A percentile compares a stretch with the other conserved stretches of the same genome.
phyloP scores from a whole-genome alignment of 1,140 invertebrate species.

The Bombus superbus region DNA sequence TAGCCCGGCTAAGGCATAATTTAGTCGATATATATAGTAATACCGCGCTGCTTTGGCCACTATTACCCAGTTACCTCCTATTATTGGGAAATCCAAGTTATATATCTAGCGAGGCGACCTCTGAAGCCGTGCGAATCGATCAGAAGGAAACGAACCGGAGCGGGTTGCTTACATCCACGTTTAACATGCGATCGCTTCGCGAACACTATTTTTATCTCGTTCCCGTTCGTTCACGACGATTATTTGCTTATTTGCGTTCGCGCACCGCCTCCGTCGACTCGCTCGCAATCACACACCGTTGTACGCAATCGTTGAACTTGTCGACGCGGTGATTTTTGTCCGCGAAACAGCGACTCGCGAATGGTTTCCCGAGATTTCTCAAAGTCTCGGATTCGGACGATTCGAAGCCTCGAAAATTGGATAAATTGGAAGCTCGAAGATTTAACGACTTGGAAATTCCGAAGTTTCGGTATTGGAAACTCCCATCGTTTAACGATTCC shows the following conservation, averaged over 20 bases:
- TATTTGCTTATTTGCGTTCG: conserved; percentile 32
- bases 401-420: no score
- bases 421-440: no score
- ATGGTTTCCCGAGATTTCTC: no score
- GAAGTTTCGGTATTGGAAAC: no score
- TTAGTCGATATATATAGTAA: conserved; percentile 39
- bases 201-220: conserved; percentile 30
- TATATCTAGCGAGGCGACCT: not conserved
- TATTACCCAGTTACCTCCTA: conserved; percentile 46
- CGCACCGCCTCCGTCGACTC: not conserved
- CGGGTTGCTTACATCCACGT: conserved; percentile 22
- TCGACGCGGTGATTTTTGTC: not conserved
- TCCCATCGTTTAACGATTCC: no score
- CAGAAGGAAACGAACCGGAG: conserved; percentile 19
- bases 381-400: no score
- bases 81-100: conserved; percentile 47
- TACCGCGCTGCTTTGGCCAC: conserved; percentile 24
- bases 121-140: conserved; percentile 33
- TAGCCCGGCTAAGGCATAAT: conserved; percentile 48
- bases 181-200: conserved; percentile 30
- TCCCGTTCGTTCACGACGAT: conserved; percentile 5
- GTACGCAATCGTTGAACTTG: conserved; percentile 10
- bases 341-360: no score
- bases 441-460: no score
- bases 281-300: not conserved